Evolutionary conservation across 2,888 invertebrate species (phyloP), one percentile per base, ranked within the genome.

Genomic region (Monopis laevigella): DNA sequence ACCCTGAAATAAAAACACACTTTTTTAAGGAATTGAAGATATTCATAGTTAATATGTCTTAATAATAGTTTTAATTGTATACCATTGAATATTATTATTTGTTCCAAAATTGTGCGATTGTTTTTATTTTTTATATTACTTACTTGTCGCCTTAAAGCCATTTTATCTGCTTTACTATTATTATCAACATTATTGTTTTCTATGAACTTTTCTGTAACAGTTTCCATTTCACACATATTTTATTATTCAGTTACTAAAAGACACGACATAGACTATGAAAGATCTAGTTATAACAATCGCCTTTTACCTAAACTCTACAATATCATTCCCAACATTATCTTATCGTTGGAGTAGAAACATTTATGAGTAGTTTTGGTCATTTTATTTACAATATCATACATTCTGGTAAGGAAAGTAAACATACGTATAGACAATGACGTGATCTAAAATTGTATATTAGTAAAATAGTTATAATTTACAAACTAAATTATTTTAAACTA

Each of bases 121-220:
- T 11, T 30, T 2, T 30, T 14, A 5, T 13, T 3, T 30, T 27
- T 3, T 3, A 30, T 12, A 13, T 30, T 3, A 12, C 72, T 58
- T 54, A 78, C 77, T 75, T 78, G 77, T 62, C 67, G 67, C 18
- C 58, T 53, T 45, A 75, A 69, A 3, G 69, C 65, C 32, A 56
- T 54, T 28, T 51, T 46, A 17, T 48, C 56, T 14, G 45, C 51
- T 36, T 58, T 62, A 58, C 53, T 59, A 46, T 65, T 62, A 41
- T 58, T 59, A 10, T 48, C 50, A 35, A 49, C 58, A 52, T 59
- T 61, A 46, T 54, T 59, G 46, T 67, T 55, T 19, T 29, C 13
- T 13, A 32, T 17, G 10, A 32, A 32, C 74, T 63, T 60, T 65
- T 73, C 49, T 71, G 68, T 43, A 75, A 54, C 54, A 73, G 74